phyloP scores from a whole-genome alignment of 1,140 invertebrate species.

The Eulimnadia texana region DNA sequence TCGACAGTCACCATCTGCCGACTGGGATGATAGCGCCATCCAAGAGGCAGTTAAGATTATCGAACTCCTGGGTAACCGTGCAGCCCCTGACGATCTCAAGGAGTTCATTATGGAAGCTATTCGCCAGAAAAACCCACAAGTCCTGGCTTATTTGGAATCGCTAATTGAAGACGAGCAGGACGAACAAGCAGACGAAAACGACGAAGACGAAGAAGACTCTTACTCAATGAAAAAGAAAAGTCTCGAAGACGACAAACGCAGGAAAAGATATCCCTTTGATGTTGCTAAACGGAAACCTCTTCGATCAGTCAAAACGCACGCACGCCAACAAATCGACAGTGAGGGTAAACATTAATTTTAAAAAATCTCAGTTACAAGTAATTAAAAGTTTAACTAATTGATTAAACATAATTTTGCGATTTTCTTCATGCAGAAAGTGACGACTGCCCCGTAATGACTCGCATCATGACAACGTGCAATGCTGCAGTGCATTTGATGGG shows the following conservation, averaged over 20 bases:
- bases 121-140: neutral
- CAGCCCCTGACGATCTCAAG: neutral
- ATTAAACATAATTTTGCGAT: neutral
- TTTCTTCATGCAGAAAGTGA: neutral
- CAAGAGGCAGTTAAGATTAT: too few relatives aligned
- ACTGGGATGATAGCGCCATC: too few relatives aligned
- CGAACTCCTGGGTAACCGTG: too few relatives aligned
- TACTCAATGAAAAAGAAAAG: neutral
- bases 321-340: too few relatives aligned
- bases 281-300: neutral
- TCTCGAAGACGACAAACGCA: neutral
- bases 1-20: too few relatives aligned
- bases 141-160: neutral
- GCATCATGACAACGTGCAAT: constrained; percentile 3
- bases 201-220: neutral
- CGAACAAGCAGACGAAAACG: neutral
- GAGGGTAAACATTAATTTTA: too few relatives aligned
- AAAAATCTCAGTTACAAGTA: neutral
- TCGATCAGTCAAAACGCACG: too few relatives aligned
- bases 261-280: constrained; percentile 6
- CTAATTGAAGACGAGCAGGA: neutral
- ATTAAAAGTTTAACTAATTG: neutral
- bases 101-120: neutral
- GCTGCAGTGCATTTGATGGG: constrained; percentile 7
- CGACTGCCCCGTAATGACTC: constrained; percentile 3